A percentile compares a stretch with the other conserved stretches of the same genome.
These are phyloP conservation scores for Athalia cordata DNA, from an alignment of 2,888 invertebrate genomes.

Conservation along the genomic window DNA sequence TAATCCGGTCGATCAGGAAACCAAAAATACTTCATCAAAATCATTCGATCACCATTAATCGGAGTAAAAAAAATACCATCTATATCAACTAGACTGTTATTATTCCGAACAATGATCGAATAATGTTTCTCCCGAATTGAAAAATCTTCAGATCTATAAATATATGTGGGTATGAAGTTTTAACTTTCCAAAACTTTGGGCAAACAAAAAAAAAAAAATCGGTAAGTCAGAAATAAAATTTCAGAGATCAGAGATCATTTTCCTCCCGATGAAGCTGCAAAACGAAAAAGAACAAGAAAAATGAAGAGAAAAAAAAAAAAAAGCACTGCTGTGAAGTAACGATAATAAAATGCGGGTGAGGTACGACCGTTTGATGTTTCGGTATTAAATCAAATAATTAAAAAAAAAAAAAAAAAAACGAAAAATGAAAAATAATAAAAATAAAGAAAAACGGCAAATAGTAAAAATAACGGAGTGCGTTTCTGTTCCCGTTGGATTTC, in stretches of 20 bases:
- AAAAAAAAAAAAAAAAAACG: slow-evolving; percentile 2
- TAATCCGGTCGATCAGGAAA: too few relatives aligned
- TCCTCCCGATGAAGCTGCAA: slow-evolving; percentile 7
- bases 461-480: slow-evolving; percentile 13
- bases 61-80: too few relatives aligned
- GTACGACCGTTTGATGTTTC: background rate
- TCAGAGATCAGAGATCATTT: slow-evolving; percentile 29
- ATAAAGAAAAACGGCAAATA: background rate
- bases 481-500: slow-evolving; percentile 16
- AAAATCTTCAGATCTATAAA: too few relatives aligned
- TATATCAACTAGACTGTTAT: too few relatives aligned
- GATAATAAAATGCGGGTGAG: background rate
- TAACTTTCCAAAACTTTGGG: background rate
- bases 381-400: slow-evolving; percentile 28
- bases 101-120: too few relatives aligned
- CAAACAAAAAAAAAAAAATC: background rate
- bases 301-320: background rate
- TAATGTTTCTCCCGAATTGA: too few relatives aligned
- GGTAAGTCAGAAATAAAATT: background rate
- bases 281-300: background rate
- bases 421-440: background rate
- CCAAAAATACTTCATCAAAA: too few relatives aligned
- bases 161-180: too few relatives aligned
- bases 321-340: background rate
- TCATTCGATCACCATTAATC: too few relatives aligned